Percentiles rank a stretch among this genome's conserved stretches.
Evolutionary conservation across 2,113 vertebrate species (phyloP).

Genomic region (Sylvicapra grimmia): DNA sequence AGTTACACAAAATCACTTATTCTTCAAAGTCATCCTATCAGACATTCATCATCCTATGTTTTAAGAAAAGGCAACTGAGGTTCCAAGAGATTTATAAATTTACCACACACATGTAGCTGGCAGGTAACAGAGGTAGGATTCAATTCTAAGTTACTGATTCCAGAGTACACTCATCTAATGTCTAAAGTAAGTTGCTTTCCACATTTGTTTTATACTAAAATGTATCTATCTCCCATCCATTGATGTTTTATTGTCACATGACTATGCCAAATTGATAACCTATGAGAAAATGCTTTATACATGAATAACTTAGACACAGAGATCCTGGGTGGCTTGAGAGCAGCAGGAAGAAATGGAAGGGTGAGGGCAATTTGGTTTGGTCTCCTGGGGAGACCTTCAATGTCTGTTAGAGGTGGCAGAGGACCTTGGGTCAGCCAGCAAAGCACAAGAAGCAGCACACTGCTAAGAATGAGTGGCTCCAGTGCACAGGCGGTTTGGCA

Average conservation of each 20-base stretch:
- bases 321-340: neutral
- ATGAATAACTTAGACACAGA: neutral
- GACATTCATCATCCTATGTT: neutral
- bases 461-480: neutral
- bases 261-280: neutral
- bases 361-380: neutral
- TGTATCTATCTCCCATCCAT: neutral
- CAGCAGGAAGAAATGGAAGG: neutral
- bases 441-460: neutral
- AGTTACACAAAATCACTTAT: too few relatives aligned
- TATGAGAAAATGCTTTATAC: neutral
- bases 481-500: accelerated
- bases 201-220: neutral
- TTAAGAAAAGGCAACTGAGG: neutral
- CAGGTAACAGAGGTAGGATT: neutral
- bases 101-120: neutral
- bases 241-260: neutral
- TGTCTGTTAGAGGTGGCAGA: neutral
- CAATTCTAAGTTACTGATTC: neutral
- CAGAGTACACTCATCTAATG: neutral
- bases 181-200: neutral
- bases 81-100: neutral
- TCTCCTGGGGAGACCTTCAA: accelerated
- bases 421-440: neutral
- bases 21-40: neutral